A percentile compares a stretch with the other conserved stretches of the same genome.
These are phyloP conservation scores for Ostrea edulis DNA, from an alignment of 1,140 invertebrate species.

Conservation along the genomic window DNA sequence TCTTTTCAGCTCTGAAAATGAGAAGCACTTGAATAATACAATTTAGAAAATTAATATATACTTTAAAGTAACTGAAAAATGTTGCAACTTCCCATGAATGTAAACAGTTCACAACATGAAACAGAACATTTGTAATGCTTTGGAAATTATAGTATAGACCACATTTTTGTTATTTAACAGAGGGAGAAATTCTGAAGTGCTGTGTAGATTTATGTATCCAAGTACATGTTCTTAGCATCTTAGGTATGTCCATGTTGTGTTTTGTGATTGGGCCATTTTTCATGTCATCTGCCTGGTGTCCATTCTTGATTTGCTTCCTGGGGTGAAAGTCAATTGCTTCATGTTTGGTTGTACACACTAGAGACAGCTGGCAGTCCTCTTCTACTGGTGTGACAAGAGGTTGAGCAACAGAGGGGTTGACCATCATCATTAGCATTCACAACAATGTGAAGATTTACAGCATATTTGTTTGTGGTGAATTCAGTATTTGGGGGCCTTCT, in stretches of 20 bases:
- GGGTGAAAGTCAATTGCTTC: slow-evolving; percentile 22
- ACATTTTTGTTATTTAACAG: background rate
- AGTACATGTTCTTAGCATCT: background rate
- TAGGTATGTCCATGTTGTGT: background rate
- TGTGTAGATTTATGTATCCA: background rate
- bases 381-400: slow-evolving; percentile 1
- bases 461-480: slow-evolving; percentile 10
- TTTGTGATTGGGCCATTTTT: slow-evolving; percentile 22
- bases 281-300: slow-evolving; percentile 13
- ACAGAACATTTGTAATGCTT: slow-evolving; percentile 7
- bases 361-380: slow-evolving; percentile 17
- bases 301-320: slow-evolving; percentile 31
- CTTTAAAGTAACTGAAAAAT: background rate
- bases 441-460: slow-evolving; percentile 34
- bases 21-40: slow-evolving; percentile 6
- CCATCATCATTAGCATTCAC: slow-evolving; percentile 28
- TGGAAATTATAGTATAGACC: background rate
- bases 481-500: slow-evolving; percentile 17
- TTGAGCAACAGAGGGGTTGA: slow-evolving; percentile 31
- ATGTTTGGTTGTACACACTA: slow-evolving; percentile 13
- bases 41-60: slow-evolving; percentile 24
- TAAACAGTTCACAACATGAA: slow-evolving; percentile 11
- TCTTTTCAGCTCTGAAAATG: background rate
- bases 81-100: slow-evolving; percentile 16
- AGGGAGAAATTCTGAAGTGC: background rate